Conservation (phyloP, 2,113 vertebrate species). For the Podarcis cretensis region DNA sequence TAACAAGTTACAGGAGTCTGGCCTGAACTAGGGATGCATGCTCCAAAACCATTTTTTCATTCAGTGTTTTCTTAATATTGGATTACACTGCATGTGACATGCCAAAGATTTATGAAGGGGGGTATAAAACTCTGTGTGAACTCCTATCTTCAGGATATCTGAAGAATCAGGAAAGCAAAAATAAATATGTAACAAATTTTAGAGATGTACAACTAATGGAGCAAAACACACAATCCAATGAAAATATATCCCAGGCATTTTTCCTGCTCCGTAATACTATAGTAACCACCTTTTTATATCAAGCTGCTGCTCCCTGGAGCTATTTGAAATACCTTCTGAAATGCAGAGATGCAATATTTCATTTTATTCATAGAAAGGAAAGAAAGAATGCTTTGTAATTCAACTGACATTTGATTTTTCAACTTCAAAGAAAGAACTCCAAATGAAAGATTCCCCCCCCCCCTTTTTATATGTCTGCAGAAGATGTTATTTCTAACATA, state of each 20-base stretch:
- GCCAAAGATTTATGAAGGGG: slow-evolving; percentile 53
- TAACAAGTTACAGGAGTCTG: slow-evolving; percentile 56
- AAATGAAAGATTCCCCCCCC: background rate
- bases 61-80: slow-evolving; percentile 52
- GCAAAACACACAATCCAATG: background rate
- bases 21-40: slow-evolving; percentile 50
- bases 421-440: background rate
- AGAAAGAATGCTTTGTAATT: background rate
- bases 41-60: slow-evolving; percentile 53
- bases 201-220: slow-evolving; percentile 16
- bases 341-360: background rate
- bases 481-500: background rate
- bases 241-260: background rate
- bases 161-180: slow-evolving; percentile 26
- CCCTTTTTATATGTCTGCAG: background rate
- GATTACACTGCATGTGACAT: slow-evolving; percentile 14
- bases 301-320: background rate
- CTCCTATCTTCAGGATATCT: slow-evolving; percentile 39
- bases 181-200: background rate
- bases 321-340: background rate
- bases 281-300: background rate
- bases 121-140: slow-evolving; percentile 63
- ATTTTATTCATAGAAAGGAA: background rate
- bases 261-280: background rate
- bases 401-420: background rate